Percentiles rank a stretch among this genome's conserved stretches.
Conservation (phyloP, 2,113 vertebrate genomes). For the Gorilla gorilla region DNA sequence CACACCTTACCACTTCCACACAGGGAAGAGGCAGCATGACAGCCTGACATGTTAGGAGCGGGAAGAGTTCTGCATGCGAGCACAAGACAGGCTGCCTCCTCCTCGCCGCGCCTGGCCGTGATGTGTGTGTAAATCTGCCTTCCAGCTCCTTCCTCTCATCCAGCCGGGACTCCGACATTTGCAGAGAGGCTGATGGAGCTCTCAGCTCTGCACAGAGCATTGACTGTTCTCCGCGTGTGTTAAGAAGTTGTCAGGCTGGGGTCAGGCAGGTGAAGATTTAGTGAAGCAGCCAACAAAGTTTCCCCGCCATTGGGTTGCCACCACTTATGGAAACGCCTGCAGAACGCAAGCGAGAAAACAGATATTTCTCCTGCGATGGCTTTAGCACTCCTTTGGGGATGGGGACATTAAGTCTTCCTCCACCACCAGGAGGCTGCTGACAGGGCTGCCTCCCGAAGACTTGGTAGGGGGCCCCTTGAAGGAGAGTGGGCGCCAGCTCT, state of each 20-base stretch:
- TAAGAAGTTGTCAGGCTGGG: slow-evolving; percentile 44
- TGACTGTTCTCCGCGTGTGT: not conserved
- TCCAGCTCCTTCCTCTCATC: not conserved
- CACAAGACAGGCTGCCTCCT: slow-evolving; percentile 59
- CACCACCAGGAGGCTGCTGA: not conserved
- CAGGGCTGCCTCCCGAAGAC: not conserved
- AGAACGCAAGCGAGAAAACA: not conserved
- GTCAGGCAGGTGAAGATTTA: slow-evolving; percentile 53
- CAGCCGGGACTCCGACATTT: not conserved
- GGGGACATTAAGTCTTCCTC: not conserved
- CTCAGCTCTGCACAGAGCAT: not conserved
- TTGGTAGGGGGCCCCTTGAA: not conserved
- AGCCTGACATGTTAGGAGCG: slow-evolving; percentile 48
- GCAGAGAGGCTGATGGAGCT: not conserved
- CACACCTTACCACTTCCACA: slow-evolving; percentile 75
- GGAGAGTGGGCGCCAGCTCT: not conserved
- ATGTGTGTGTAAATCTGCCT: slow-evolving; percentile 38
- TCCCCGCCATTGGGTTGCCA: not conserved
- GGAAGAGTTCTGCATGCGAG: slow-evolving; percentile 36
- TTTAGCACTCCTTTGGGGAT: not conserved
- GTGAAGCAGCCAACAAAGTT: slow-evolving; percentile 4
- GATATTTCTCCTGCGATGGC: slow-evolving; percentile 15
- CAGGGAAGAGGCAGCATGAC: slow-evolving; percentile 56
- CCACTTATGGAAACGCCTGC: not conserved
- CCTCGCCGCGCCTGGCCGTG: not conserved